Base-by-base conservation (phyloP, 2,888 invertebrate genomes). In the Calliphora vomitoria region DNA sequence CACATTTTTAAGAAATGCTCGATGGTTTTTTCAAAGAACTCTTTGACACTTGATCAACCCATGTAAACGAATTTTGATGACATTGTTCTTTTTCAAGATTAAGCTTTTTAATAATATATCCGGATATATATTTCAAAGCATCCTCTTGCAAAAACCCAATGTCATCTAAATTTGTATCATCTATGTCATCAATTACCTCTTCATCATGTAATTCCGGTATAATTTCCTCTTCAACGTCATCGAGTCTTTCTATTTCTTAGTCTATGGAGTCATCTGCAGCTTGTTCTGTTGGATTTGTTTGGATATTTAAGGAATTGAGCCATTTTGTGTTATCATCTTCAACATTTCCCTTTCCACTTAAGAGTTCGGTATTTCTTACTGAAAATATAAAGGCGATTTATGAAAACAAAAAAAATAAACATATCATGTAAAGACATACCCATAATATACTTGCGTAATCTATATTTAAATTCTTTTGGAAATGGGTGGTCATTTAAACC, bases 381-480 rank as follows among this genome's bases (percentile, higher is more conserved):
- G 38, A 38, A 38, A 38, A 38, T 38, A 38, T 4, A 58, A 58
- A 58, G 20, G 6, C n/a, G n/a, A n/a, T 58, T 20, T 20, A 58
- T 20, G 4, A 20, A 55, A 55, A 20, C 5, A 58, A 58, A 10
- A 20, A 58, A 20, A 58, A 11, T 25, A 58, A 18, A 20, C 18
- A 58, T 58, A 5, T 58, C 18, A 20, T 58, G 11, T 58, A 5
- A 58, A 38, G 38, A 38, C 25, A 58, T 58, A 58, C 55, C 55
- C 10, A 58, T 18, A 18, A 20, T 20, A 20, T 58, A 58, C 18
- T 58, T 58, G 8, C 55, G 20, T 20, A 25, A 20, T 20, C 55
- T 58, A 58, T 20, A 58, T 58, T 58, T 58, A 20, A 58, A 18
- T 10, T 58, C 55, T 11, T 58, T 58, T 20, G 55, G 55, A 10